Evolutionary conservation across 2,888 invertebrate genomes (phyloP).

Genomic region (Apodemia duryi): DNA sequence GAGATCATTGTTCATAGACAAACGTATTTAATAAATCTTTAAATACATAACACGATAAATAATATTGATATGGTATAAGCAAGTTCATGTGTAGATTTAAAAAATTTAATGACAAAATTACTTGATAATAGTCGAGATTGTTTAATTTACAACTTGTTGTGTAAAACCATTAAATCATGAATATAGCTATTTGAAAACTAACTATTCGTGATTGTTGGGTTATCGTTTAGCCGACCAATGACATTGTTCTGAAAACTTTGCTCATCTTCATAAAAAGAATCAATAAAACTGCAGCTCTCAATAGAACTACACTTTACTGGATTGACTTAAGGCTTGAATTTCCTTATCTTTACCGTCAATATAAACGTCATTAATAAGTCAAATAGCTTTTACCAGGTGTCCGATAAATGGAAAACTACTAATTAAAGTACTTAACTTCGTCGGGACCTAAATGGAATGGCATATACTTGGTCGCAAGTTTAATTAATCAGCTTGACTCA

Average conservation of each 20-base stretch:
- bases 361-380: conserved; percentile 54
- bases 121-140: conserved; percentile 20
- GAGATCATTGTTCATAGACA: conserved; percentile 12
- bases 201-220: conserved; percentile 66
- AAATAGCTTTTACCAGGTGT: conserved; percentile 70
- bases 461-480: conserved; percentile 57
- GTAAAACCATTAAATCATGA: conserved; percentile 55
- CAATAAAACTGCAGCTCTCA: conserved; percentile 33
- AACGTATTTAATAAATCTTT: conserved; percentile 15
- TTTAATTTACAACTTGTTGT: conserved; percentile 25
- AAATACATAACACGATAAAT: not conserved
- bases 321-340: conserved; percentile 47
- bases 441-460: conserved; percentile 59
- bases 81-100: conserved; percentile 3
- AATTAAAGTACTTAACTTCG: conserved; percentile 67
- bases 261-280: conserved; percentile 51
- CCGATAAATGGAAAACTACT: conserved; percentile 70
- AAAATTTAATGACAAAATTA: conserved; percentile 18
- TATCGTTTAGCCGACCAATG: conserved; percentile 64
- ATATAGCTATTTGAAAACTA: conserved; percentile 69
- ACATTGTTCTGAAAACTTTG: conserved; percentile 54
- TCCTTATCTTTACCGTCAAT: conserved; percentile 30
- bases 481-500: conserved; percentile 70
- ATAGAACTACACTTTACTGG: conserved; percentile 45
- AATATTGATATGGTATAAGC: not conserved